phyloP scores from a whole-genome alignment of 1,140 invertebrate species.

The Aradophagus sp. region DNA sequence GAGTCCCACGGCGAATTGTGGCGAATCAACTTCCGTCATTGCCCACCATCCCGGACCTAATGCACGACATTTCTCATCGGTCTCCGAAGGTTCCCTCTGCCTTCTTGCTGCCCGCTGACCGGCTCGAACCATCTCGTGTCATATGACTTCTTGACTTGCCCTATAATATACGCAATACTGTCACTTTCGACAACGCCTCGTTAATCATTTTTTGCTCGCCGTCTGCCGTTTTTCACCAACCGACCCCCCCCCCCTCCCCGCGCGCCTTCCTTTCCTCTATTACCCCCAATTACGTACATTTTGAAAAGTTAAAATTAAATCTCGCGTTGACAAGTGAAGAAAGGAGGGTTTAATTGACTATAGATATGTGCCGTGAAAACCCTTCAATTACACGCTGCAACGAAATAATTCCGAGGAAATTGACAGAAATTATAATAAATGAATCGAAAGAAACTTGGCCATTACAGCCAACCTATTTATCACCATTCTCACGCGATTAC shows the following conservation, averaged over 20 bases:
- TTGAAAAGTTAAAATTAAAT: too few species aligned
- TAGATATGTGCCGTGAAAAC: too few species aligned
- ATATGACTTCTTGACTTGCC: conserved; percentile 56
- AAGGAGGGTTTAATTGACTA: too few species aligned
- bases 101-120: conserved; percentile 51
- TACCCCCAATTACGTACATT: too few species aligned
- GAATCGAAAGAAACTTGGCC: too few species aligned
- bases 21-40: conserved; percentile 76
- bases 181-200: conserved; percentile 44
- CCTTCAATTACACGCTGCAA: too few species aligned
- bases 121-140: conserved; percentile 44
- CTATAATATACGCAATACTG: conserved; percentile 56
- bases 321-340: too few species aligned
- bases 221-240: conserved; percentile 30
- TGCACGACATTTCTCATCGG: conserved; percentile 72
- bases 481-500: too few species aligned
- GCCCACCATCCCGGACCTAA: conserved; percentile 70
- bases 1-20: conserved; percentile 69
- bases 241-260: background rate
- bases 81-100: conserved; percentile 64
- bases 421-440: too few species aligned
- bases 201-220: conserved; percentile 47
- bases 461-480: too few species aligned
- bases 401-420: too few species aligned
- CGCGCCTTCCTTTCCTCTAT: too few species aligned